Evolutionary conservation across 2,113 vertebrate genomes (phyloP).

Genomic region (Eclectus roratus): DNA sequence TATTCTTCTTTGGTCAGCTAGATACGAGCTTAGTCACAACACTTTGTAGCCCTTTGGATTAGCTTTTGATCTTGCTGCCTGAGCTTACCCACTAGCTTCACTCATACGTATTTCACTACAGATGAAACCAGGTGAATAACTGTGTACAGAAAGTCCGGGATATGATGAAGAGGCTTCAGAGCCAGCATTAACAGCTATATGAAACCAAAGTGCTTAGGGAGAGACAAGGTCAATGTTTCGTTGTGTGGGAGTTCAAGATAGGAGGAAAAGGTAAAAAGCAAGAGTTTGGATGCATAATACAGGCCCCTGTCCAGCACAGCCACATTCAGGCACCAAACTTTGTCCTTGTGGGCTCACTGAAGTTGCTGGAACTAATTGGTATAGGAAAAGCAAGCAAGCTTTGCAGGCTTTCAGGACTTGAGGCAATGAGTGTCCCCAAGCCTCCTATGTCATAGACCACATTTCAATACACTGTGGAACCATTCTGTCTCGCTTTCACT

Average conservation of each 20-base stretch:
- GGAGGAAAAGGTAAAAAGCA: neutral
- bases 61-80: neutral
- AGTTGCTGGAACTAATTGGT: neutral
- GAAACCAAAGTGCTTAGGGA: neutral
- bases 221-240: neutral
- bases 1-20: neutral
- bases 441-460: neutral
- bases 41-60: neutral
- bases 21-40: neutral
- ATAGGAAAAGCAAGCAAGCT: neutral
- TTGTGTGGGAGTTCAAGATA: neutral
- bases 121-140: neutral
- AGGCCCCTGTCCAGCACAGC: neutral
- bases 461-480: neutral
- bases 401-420: neutral
- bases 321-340: accelerated
- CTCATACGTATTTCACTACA: neutral
- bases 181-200: neutral
- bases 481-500: neutral
- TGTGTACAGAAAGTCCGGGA: neutral
- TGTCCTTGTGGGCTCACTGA: neutral
- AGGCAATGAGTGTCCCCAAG: neutral
- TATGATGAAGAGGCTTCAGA: neutral
- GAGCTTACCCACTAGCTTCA: neutral
- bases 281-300: neutral